A percentile compares a stretch with the other conserved stretches of the same genome.
These are phyloP conservation scores for Brachyptera putata DNA, from an alignment of 2,888 invertebrate genomes.

Conservation along the genomic window DNA sequence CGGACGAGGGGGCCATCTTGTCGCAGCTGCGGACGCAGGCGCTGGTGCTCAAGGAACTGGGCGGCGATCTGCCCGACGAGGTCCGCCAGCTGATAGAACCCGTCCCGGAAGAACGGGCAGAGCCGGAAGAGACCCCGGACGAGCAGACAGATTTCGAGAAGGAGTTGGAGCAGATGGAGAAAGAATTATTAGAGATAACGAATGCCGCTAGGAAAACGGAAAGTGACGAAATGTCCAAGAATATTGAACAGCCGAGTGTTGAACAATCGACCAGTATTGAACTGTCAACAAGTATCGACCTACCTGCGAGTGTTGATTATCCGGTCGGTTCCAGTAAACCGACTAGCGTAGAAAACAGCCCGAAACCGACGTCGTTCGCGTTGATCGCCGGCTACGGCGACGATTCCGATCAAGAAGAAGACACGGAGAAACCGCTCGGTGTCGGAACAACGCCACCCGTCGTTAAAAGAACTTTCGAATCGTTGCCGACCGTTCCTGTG, in stretches of 20 bases:
- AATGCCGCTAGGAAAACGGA: background rate
- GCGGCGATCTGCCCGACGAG: conserved; percentile 52
- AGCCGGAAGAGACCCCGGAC: conserved; percentile 23
- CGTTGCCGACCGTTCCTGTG: conserved; percentile 5
- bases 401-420: conserved; percentile 50
- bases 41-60: conserved; percentile 51
- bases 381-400: conserved; percentile 54
- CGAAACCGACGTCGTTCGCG: conserved; percentile 40
- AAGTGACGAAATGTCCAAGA: conserved; percentile 21
- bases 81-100: conserved; percentile 35
- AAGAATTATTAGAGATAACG: background rate
- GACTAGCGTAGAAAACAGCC: conserved; percentile 20
- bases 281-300: no score
- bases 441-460: conserved; percentile 3
- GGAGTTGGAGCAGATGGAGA: conserved; percentile 12
- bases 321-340: no score
- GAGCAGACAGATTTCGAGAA: conserved; percentile 4
- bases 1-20: conserved; percentile 55
- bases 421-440: conserved; percentile 22
- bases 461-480: conserved; percentile 33
- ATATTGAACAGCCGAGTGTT: no score
- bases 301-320: no score
- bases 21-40: conserved; percentile 51
- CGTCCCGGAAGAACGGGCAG: conserved; percentile 2
- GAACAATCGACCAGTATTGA: no score